These are phyloP conservation scores for Drosophila melanogaster DNA, from an alignment of 1,140 invertebrate species.

Conservation along the genomic window Release_6_plus_ISO1_MT NT_033779.5:6789001-6789500, in stretches of 20 bases:
- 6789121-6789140: background rate
- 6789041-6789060: slow-evolving; percentile 65
- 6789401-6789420: slow-evolving; percentile 52
- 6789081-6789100: background rate
- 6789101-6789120: background rate
- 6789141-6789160: background rate
- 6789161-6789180: background rate
- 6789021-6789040: slow-evolving; percentile 27
- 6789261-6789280: no score
- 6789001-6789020: slow-evolving; percentile 34
- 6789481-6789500: slow-evolving; percentile 11
- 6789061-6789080: slow-evolving; percentile 21
- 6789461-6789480: background rate
- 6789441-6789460: slow-evolving; percentile 47
- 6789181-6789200: no score
- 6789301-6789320: slow-evolving; percentile 2
- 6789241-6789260: no score
- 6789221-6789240: no score
- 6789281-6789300: background rate
- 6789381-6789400: slow-evolving; percentile 28
- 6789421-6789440: slow-evolving; percentile 49
- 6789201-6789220: no score
- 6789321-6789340: slow-evolving; percentile 11
- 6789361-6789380: slow-evolving; percentile 49
- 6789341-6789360: slow-evolving; percentile 8